A percentile compares a stretch with the other conserved stretches of the same genome.
Conservation (phyloP, 2,888 invertebrate species). For the Archips crataeganus region DNA sequence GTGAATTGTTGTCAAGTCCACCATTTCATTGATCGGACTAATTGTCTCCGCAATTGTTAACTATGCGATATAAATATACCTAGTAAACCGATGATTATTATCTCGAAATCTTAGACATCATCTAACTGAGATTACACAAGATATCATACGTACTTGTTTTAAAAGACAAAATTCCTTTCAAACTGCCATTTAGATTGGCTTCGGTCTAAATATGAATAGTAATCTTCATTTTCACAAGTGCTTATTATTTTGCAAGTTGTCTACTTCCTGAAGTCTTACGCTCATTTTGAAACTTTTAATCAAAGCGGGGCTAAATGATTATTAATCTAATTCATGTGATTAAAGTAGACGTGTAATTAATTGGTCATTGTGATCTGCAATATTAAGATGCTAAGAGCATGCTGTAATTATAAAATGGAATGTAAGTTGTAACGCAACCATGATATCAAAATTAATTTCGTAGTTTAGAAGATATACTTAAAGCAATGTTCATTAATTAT, state of each 20-base stretch:
- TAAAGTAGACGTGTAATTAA: conserved; percentile 17
- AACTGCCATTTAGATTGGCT: conserved; percentile 12
- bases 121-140: conserved; percentile 15
- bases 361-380: neutral
- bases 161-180: conserved; percentile 12
- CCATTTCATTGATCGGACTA: neutral
- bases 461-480: neutral
- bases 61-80: neutral
- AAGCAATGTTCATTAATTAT: neutral
- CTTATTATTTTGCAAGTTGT: conserved; percentile 18
- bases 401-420: conserved; percentile 11
- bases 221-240: conserved; percentile 22
- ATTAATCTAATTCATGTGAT: conserved; percentile 15
- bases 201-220: conserved; percentile 19
- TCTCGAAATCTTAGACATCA: conserved; percentile 1
- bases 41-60: neutral
- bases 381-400: conserved; percentile 16
- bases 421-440: neutral
- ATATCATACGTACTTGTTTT: neutral
- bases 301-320: neutral
- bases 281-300: conserved; percentile 19
- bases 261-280: conserved; percentile 7
- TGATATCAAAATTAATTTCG: neutral
- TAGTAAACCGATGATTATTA: neutral
- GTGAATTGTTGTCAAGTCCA: neutral